Evolutionary conservation across 2,888 invertebrate species (phyloP).

Genomic region (Campoplex nolae): DNA sequence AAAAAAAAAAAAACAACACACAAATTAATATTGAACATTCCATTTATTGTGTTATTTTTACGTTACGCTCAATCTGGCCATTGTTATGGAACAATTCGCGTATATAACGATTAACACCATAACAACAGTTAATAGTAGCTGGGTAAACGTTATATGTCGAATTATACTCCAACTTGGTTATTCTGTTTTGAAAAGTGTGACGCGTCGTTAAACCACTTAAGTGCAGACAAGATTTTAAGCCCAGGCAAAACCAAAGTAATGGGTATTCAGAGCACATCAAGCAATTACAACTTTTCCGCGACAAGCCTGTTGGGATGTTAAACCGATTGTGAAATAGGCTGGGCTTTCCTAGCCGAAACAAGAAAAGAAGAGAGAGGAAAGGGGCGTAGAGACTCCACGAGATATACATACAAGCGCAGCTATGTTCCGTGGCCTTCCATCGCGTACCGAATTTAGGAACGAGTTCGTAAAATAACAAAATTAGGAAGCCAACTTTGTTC

Average conservation of each 20-base stretch:
- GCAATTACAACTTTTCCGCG: slow-evolving; percentile 82
- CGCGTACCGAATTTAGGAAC: slow-evolving; percentile 78
- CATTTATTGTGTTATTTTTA: background rate
- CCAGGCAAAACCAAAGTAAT: slow-evolving; percentile 71
- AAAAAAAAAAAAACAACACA: too few species aligned
- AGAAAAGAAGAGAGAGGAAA: slow-evolving; percentile 18
- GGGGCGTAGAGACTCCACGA: slow-evolving; percentile 12
- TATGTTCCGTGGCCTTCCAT: slow-evolving; percentile 42
- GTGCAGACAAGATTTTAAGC: slow-evolving; percentile 63
- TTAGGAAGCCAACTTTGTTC: slow-evolving; percentile 83
- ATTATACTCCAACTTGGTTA: background rate
- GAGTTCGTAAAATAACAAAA: slow-evolving; percentile 79
- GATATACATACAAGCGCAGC: slow-evolving; percentile 1
- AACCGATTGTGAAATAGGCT: slow-evolving; percentile 80
- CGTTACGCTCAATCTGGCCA: background rate
- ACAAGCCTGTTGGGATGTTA: slow-evolving; percentile 76
- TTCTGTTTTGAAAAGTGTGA: slow-evolving; percentile 15
- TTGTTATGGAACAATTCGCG: background rate
- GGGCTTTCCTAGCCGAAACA: slow-evolving; percentile 28
- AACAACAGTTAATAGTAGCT: background rate
- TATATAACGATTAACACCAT: background rate
- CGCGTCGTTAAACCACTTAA: slow-evolving; percentile 44
- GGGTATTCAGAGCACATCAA: slow-evolving; percentile 79
- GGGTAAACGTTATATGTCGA: background rate
- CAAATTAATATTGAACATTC: background rate